Evolutionary conservation across 1,140 invertebrate species (phyloP).

Genomic region (Rhynchophorus ferrugineus): DNA sequence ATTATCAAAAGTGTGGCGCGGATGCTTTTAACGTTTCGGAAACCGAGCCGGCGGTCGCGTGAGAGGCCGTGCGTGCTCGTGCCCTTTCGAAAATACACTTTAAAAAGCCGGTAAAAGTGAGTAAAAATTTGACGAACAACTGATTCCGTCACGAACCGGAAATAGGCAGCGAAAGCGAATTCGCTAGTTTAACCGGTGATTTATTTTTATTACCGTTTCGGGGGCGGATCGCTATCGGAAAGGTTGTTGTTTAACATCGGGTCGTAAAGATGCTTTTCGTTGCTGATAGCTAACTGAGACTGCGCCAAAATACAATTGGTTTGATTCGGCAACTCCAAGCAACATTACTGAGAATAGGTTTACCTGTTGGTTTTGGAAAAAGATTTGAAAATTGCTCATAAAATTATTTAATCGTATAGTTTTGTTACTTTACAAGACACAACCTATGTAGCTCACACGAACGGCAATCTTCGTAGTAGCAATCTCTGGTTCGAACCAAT

Average conservation of each 20-base stretch:
- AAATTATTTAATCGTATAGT: no score
- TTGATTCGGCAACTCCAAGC: no score
- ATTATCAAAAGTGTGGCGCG: constrained; percentile 18
- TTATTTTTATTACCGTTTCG: constrained; percentile 23
- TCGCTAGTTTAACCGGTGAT: constrained; percentile 20
- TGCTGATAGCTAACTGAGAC: constrained; percentile 5
- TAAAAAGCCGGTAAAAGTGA: constrained; percentile 23
- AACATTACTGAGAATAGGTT: no score
- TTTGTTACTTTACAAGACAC: no score
- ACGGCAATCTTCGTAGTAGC: no score
- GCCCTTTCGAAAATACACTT: constrained; percentile 14
- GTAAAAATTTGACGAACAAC: constrained; percentile 24
- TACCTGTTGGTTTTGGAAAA: no score
- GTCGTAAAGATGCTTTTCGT: constrained; percentile 7
- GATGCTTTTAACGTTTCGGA: constrained; percentile 9
- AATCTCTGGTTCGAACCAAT: no score
- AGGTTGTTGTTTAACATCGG: constrained; percentile 16
- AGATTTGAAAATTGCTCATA: no score
- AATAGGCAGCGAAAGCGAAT: constrained; percentile 17
- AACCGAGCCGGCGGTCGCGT: constrained; percentile 1
- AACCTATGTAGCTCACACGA: no score
- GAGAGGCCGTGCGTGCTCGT: constrained; percentile 8
- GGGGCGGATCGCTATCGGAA: constrained; percentile 15
- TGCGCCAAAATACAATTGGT: no score
- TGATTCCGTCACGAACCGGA: constrained; percentile 20